Evolutionary conservation across 1,140 invertebrate species (phyloP).

Genomic region (Zelostemma sp.): DNA sequence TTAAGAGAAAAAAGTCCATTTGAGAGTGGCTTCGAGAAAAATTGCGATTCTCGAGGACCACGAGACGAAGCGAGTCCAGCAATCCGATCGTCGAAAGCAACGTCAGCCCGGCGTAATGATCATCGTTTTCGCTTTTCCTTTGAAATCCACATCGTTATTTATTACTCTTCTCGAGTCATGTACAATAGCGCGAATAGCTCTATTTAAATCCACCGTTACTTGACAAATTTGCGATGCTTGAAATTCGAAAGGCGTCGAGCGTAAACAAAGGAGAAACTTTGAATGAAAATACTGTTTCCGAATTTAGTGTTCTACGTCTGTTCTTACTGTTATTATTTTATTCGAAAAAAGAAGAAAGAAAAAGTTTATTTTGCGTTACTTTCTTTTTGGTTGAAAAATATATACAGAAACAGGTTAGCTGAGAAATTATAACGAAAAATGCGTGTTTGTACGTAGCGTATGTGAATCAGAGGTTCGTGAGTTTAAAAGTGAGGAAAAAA

Average conservation of each 20-base stretch:
- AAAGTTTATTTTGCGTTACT: background rate
- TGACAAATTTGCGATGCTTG: no score
- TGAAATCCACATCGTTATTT: no score
- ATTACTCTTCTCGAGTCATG: no score
- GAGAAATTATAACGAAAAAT: background rate
- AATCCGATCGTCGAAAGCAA: background rate
- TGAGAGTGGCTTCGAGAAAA: constrained; percentile 23
- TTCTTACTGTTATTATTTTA: no score
- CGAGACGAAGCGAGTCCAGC: background rate
- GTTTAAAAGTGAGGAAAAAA: background rate
- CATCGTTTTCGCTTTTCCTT: background rate
- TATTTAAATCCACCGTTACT: no score
- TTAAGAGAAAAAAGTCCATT: constrained; percentile 41
- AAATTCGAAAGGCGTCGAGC: no score
- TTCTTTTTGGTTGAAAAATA: background rate
- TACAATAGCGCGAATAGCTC: no score
- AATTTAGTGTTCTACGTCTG: no score
- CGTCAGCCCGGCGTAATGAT: background rate
- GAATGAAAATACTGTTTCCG: no score
- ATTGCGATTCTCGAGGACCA: background rate
- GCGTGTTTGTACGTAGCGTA: background rate
- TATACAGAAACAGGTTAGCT: background rate
- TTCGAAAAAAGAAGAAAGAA: background rate
- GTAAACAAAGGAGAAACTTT: no score
- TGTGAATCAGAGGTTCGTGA: background rate